A percentile compares a stretch with the other conserved stretches of the same genome.
These are phyloP conservation scores for Oryctes rhinoceros DNA, from an alignment of 1,140 invertebrate species.

Conservation along the genomic window DNA sequence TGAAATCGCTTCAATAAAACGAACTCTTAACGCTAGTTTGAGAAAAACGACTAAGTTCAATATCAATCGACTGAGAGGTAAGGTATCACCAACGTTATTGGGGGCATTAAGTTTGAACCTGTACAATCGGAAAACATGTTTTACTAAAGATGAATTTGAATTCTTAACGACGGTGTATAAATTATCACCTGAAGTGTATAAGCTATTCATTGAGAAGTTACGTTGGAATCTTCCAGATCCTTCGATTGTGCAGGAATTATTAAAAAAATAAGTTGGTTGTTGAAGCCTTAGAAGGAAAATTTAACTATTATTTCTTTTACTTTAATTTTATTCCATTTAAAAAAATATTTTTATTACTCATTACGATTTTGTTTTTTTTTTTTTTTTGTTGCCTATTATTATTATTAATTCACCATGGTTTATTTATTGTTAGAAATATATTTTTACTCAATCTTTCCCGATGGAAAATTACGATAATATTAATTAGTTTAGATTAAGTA, in stretches of 20 bases:
- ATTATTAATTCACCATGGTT: no score
- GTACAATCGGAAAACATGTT: conserved; percentile 49
- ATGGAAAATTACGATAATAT: background rate
- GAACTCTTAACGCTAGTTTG: conserved; percentile 50
- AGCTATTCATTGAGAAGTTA: conserved; percentile 54
- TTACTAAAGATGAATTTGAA: conserved; percentile 53
- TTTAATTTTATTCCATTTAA: no score
- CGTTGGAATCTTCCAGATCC: conserved; percentile 55
- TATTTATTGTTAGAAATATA: no score
- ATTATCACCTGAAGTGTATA: conserved; percentile 53
- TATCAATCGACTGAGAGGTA: conserved; percentile 49
- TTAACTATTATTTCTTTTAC: no score
- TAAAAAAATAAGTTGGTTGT: conserved; percentile 7
- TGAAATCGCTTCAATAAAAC: conserved; percentile 55
- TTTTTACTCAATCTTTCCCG: background rate
- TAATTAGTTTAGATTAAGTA: background rate
- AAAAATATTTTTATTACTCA: no score
- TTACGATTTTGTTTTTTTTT: no score
- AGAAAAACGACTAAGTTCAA: conserved; percentile 46
- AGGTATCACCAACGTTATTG: conserved; percentile 48
- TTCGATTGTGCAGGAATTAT: conserved; percentile 1
- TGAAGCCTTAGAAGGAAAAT: no score
- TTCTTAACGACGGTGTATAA: conserved; percentile 56
- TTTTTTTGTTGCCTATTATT: no score
- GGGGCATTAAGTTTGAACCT: conserved; percentile 48